Percentiles rank a stretch among this genome's conserved stretches.
Evolutionary conservation across 2,888 invertebrate genomes (phyloP).

Genomic region (Protophormia terraenovae): DNA sequence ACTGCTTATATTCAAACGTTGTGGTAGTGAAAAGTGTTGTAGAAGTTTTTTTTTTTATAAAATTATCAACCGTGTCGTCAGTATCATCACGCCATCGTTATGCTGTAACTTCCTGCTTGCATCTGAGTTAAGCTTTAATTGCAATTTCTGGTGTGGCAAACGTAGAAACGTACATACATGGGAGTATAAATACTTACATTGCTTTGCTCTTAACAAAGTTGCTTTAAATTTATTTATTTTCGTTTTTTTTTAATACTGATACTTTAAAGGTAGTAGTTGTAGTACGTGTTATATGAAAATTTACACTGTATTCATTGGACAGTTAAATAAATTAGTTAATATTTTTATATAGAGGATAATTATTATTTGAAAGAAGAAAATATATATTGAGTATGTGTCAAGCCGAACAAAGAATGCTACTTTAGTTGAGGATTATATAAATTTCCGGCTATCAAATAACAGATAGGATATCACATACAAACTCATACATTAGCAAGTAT

Average conservation of each 20-base stretch:
- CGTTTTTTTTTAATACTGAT: neutral
- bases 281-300: neutral
- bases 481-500: too few species aligned
- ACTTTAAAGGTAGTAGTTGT: slow-evolving; percentile 30
- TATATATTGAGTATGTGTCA: too few species aligned
- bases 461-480: too few species aligned
- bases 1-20: slow-evolving; percentile 11
- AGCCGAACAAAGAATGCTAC: too few species aligned
- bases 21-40: slow-evolving; percentile 18
- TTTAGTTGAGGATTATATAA: too few species aligned
- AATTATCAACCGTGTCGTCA: slow-evolving; percentile 65
- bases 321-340: too few species aligned
- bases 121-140: slow-evolving; percentile 66
- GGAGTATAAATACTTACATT: neutral
- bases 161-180: slow-evolving; percentile 2
- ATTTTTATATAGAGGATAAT: too few species aligned
- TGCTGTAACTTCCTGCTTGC: slow-evolving; percentile 62
- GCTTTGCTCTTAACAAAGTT: slow-evolving; percentile 47
- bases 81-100: slow-evolving; percentile 66
- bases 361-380: too few species aligned
- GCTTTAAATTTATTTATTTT: slow-evolving; percentile 28
- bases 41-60: slow-evolving; percentile 20
- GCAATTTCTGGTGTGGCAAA: slow-evolving; percentile 65
- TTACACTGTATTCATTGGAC: too few species aligned
- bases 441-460: too few species aligned